A percentile compares a stretch with the other conserved stretches of the same genome.
These are phyloP conservation scores for Percina caprodes DNA, from an alignment of 2,113 vertebrate species.

Conservation along the genomic window DNA sequence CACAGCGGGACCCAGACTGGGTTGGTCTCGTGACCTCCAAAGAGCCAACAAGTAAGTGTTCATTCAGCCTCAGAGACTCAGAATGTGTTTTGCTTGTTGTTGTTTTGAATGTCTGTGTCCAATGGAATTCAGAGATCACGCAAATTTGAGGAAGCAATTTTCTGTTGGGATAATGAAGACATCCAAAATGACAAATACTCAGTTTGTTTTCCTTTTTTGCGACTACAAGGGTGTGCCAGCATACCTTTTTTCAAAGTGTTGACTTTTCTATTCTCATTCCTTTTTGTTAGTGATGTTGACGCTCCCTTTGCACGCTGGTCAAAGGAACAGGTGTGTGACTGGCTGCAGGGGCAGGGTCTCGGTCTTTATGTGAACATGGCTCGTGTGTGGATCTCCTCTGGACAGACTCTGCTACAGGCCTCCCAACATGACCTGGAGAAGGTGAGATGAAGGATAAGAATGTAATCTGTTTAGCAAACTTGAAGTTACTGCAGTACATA, in stretches of 20 bases:
- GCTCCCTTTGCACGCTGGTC: conserved; percentile 97
- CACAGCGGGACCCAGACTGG: conserved; percentile 93
- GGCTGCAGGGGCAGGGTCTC: conserved; percentile 95
- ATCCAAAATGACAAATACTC: neutral
- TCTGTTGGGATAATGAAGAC: conserved; percentile 12
- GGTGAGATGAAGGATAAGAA: conserved; percentile 81
- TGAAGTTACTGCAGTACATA: neutral
- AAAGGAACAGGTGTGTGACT: conserved; percentile 95
- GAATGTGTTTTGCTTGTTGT: conserved; percentile 31
- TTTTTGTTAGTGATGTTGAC: conserved; percentile 90
- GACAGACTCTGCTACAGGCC: conserved; percentile 96
- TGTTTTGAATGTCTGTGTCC: conserved; percentile 25
- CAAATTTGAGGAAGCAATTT: conserved; percentile 15
- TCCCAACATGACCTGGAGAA: conserved; percentile 97
- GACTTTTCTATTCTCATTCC: neutral
- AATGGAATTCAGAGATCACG: conserved; percentile 16
- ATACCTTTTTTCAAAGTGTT: neutral
- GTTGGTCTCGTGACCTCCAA: conserved; percentile 97
- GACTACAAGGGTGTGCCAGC: neutral
- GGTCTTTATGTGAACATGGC: conserved; percentile 90
- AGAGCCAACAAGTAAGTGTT: conserved; percentile 87
- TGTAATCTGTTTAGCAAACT: neutral
- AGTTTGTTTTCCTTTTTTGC: neutral
- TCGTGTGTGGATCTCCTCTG: conserved; percentile 93
- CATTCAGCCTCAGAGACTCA: conserved; percentile 22